A percentile compares a stretch with the other conserved stretches of the same genome.
Conservation (phyloP, 2,888 invertebrate species). For the Graphium colonna region DNA sequence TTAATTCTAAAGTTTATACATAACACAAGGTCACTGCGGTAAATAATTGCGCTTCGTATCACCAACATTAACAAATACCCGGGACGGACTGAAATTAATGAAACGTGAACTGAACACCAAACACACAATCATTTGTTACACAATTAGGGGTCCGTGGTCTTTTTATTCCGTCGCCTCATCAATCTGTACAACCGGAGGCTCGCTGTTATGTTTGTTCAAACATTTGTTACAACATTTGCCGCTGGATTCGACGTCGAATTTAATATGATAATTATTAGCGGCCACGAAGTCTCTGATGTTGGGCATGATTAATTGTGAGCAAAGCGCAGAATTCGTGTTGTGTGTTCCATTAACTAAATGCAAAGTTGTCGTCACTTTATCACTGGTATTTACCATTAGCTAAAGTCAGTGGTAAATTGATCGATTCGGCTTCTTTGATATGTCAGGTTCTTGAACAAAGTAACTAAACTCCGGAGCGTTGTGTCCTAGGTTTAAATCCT, state of each 20-base stretch:
- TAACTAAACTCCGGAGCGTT: background rate
- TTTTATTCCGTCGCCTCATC: constrained; percentile 59
- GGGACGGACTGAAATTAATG: constrained; percentile 33
- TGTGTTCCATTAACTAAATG: background rate
- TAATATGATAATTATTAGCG: constrained; percentile 28
- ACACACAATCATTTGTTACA: constrained; percentile 64
- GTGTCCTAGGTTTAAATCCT: background rate
- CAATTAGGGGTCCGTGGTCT: constrained; percentile 54
- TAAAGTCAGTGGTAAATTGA: background rate
- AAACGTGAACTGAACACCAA: constrained; percentile 48
- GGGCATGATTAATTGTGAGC: constrained; percentile 22
- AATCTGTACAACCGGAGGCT: constrained; percentile 67
- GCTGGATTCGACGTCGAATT: constrained; percentile 19
- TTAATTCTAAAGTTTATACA: too few relatives aligned
- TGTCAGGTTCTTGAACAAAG: too few relatives aligned
- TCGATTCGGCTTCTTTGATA: background rate
- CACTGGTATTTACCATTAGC: background rate
- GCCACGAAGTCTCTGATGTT: constrained; percentile 7
- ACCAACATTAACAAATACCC: constrained; percentile 20
- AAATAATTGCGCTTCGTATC: constrained; percentile 2
- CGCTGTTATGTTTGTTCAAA: constrained; percentile 50
- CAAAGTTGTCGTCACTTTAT: background rate
- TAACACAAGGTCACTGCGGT: background rate
- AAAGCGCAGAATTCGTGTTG: constrained; percentile 1
- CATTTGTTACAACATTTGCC: constrained; percentile 37